Evolutionary conservation across 2,888 invertebrate species (phyloP).

Genomic region (Priocnemis perturbator): DNA sequence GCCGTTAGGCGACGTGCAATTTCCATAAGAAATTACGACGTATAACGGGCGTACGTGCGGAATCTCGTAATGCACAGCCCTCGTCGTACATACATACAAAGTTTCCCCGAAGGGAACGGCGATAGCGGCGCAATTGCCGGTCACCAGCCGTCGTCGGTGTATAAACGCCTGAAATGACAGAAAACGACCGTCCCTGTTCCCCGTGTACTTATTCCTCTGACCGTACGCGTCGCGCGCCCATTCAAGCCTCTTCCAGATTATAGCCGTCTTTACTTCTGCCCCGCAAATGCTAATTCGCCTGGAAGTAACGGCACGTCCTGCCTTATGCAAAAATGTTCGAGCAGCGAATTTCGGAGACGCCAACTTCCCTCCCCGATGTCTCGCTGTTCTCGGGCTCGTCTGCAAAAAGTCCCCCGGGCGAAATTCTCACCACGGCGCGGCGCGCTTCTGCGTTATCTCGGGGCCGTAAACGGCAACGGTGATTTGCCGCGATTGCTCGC

Average conservation of each 20-base stretch:
- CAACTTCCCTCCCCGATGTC: too few relatives aligned
- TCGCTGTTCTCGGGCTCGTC: too few relatives aligned
- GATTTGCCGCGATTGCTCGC: too few relatives aligned
- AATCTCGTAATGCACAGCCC: slow-evolving; percentile 26
- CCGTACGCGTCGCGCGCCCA: not conserved
- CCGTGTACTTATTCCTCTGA: too few relatives aligned
- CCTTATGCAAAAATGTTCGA: too few relatives aligned
- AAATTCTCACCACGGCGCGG: too few relatives aligned
- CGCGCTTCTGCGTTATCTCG: too few relatives aligned
- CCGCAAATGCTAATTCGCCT: too few relatives aligned
- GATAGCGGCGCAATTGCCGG: slow-evolving; percentile 21
- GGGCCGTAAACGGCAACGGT: too few relatives aligned
- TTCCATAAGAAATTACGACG: slow-evolving; percentile 35
- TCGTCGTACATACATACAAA: slow-evolving; percentile 15
- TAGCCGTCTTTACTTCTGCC: not conserved
- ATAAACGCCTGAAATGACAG: slow-evolving; percentile 9
- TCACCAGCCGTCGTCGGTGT: slow-evolving; percentile 13
- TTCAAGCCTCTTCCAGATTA: not conserved
- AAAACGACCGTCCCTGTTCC: slow-evolving; percentile 1
- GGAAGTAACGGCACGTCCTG: too few relatives aligned
- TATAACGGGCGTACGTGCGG: slow-evolving; percentile 25
- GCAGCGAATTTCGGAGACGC: too few relatives aligned
- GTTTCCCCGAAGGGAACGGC: slow-evolving; percentile 18
- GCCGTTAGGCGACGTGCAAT: slow-evolving; percentile 14
- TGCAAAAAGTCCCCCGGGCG: too few relatives aligned